These are phyloP conservation scores for Otocyon megalotis DNA, from an alignment of 2,113 vertebrate genomes.

Conservation along the genomic window DNA sequence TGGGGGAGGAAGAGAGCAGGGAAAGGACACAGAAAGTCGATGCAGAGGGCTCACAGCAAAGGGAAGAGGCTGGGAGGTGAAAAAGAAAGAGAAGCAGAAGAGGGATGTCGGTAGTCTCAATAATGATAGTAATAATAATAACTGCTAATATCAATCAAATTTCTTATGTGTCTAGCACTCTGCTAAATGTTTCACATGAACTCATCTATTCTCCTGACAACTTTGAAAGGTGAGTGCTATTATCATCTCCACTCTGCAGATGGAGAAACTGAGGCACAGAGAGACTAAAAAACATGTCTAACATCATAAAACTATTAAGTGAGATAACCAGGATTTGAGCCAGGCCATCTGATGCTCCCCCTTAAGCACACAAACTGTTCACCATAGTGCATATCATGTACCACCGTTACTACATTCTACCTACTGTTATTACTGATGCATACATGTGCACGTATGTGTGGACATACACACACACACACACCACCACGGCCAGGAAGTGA, in stretches of 20 bases:
- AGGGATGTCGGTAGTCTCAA: background rate
- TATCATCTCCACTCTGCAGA: background rate
- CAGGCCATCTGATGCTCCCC: background rate
- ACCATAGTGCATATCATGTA: background rate
- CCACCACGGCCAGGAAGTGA: background rate
- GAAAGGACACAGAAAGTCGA: background rate
- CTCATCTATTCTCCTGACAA: background rate
- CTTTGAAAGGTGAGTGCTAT: background rate
- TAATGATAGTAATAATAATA: background rate
- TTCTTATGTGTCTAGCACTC: background rate
- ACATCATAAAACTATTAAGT: background rate
- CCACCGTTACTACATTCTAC: background rate
- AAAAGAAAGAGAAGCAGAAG: background rate
- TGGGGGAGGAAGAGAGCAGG: background rate
- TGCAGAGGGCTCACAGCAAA: background rate
- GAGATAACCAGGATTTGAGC: background rate
- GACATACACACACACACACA: background rate
- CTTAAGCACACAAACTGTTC: background rate
- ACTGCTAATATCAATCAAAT: background rate
- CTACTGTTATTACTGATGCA: background rate
- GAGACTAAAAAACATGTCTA: background rate
- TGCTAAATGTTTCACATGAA: background rate
- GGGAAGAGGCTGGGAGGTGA: background rate
- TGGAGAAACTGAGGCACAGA: constrained; percentile 20
- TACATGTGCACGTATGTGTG: too few relatives aligned